Percentiles rank a stretch among this genome's conserved stretches.
These are phyloP conservation scores for Ganaspis brasiliensis DNA, from an alignment of 2,888 invertebrate genomes.

Conservation along the genomic window DNA sequence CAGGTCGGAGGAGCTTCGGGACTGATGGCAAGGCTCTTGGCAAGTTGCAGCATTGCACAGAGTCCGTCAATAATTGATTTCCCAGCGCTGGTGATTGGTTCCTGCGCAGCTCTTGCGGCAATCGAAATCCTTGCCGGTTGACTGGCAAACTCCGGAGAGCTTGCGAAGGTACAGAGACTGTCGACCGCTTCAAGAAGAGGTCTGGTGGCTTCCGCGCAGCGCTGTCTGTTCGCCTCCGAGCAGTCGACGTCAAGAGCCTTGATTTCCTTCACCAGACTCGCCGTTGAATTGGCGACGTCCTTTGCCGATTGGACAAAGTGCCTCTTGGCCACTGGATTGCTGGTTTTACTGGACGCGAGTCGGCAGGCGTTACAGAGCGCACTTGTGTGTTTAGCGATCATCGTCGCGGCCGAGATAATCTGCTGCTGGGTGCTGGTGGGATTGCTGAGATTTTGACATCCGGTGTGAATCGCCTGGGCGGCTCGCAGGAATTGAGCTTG, in stretches of 20 bases:
- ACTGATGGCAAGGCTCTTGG: conserved; percentile 92
- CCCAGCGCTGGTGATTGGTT: conserved; percentile 93
- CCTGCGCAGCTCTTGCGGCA: conserved; percentile 91
- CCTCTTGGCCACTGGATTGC: conserved; percentile 94
- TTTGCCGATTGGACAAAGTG: conserved; percentile 99
- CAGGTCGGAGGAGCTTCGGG: conserved; percentile 96
- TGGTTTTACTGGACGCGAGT: conserved; percentile 94
- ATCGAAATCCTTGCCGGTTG: conserved; percentile 95
- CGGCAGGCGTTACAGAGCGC: conserved; percentile 97
- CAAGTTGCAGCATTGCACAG: conserved; percentile 94
- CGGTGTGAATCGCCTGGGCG: conserved; percentile 93
- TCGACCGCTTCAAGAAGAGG: conserved; percentile 96
- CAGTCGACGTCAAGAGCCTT: conserved; percentile 94
- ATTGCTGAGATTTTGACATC: conserved; percentile 90
- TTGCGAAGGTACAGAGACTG: conserved; percentile 94
- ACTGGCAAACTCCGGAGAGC: conserved; percentile 94
- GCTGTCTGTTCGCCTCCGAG: conserved; percentile 87
- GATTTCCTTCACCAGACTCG: conserved; percentile 96
- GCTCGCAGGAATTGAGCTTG: conserved; percentile 93
- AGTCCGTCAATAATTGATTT: conserved; percentile 91
- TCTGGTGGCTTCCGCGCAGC: conserved; percentile 89
- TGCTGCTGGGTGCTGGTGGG: conserved; percentile 89
- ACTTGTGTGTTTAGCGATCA: conserved; percentile 97
- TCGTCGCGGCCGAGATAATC: conserved; percentile 94
- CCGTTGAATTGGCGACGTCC: conserved; percentile 98